Percentiles rank a stretch among this genome's conserved stretches.
Conservation (phyloP, 2,888 invertebrate species). For the Aelia acuminata region DNA sequence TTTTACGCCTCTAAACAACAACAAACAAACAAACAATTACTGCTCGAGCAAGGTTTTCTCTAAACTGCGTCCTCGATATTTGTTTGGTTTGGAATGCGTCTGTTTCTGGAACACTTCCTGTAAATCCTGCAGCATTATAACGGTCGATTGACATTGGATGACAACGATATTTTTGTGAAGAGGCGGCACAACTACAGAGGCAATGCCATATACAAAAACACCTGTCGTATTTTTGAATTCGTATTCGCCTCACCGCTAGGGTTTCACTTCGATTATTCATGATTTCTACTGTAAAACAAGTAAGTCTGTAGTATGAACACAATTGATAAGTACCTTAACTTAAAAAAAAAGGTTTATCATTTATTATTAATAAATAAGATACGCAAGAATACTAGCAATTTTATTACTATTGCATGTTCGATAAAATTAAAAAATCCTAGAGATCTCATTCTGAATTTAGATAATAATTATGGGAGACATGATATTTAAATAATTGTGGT, state of each 20-base stretch:
- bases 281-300: constrained; percentile 71
- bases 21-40: too few relatives aligned
- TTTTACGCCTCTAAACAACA: too few relatives aligned
- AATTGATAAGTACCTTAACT: not conserved
- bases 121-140: constrained; percentile 73
- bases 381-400: too few relatives aligned
- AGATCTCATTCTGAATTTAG: too few relatives aligned
- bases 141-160: constrained; percentile 70
- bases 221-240: constrained; percentile 74
- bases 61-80: too few relatives aligned
- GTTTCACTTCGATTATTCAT: constrained; percentile 73
- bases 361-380: too few relatives aligned
- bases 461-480: too few relatives aligned
- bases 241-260: constrained; percentile 74
- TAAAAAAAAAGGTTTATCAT: too few relatives aligned
- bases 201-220: constrained; percentile 80
- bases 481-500: too few relatives aligned
- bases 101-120: constrained; percentile 70
- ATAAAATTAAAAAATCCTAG: too few relatives aligned
- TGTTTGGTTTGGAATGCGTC: not conserved
- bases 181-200: constrained; percentile 74
- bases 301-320: not conserved
- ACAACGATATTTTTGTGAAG: constrained; percentile 69
- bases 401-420: too few relatives aligned
- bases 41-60: not conserved